Conservation (phyloP, 2,797 vertebrate genomes). For the Xerus rutilus region DNA sequence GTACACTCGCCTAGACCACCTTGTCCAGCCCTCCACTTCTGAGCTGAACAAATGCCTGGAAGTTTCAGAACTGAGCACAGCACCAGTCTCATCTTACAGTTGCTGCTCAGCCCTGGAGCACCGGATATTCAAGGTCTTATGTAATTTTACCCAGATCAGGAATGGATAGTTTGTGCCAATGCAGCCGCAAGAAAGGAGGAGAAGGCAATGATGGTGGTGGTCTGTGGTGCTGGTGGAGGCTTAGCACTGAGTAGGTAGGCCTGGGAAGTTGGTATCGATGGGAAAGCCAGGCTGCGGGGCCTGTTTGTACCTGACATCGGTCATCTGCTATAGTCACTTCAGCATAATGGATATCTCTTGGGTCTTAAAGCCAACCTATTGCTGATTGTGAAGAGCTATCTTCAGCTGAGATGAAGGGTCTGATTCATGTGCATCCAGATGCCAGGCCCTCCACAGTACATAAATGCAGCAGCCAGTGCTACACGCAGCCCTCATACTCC, state of each 20-base stretch:
- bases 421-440: neutral
- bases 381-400: neutral
- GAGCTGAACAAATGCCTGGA: neutral
- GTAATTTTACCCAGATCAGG: fast-evolving
- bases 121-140: neutral
- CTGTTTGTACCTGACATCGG: neutral
- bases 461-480: neutral
- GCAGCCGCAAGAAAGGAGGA: neutral
- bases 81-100: fast-evolving
- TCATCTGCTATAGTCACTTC: neutral
- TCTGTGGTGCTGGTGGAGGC: neutral
- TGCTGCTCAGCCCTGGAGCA: neutral
- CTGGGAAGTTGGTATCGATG: neutral
- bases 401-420: neutral
- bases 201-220: fast-evolving
- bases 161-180: neutral
- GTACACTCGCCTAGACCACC: neutral
- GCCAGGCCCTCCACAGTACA: neutral
- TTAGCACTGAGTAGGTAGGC: neutral
- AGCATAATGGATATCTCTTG: neutral
- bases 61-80: neutral
- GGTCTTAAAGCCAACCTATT: neutral
- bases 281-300: neutral
- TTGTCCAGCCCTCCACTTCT: neutral
- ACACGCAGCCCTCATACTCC: too few species aligned